These are phyloP conservation scores for Prietella phreatophila DNA, from an alignment of 2,113 vertebrate species.

Conservation along the genomic window DNA sequence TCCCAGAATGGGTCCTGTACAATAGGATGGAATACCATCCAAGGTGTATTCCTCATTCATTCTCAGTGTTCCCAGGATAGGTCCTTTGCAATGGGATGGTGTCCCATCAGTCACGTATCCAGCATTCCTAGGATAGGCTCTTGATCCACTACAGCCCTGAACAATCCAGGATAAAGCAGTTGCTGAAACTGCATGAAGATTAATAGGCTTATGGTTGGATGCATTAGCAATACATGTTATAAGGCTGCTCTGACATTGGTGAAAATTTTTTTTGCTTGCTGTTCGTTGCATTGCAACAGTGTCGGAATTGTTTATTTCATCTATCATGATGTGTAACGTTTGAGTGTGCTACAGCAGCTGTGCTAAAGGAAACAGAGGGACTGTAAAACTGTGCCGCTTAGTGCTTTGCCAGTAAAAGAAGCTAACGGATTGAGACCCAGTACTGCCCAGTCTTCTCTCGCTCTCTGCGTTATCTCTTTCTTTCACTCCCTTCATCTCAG, in stretches of 20 bases:
- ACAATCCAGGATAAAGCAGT: background rate
- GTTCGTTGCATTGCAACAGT: background rate
- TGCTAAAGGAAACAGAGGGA: background rate
- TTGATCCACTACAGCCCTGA: background rate
- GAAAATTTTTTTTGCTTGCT: background rate
- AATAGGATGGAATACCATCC: background rate
- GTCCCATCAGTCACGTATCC: background rate
- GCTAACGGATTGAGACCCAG: background rate
- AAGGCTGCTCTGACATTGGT: constrained; percentile 17
- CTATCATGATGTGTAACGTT: background rate
- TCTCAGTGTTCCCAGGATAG: background rate
- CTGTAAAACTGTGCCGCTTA: background rate
- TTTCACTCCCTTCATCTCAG: too few species aligned
- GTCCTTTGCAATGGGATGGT: background rate
- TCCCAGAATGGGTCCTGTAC: background rate
- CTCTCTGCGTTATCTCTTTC: too few species aligned
- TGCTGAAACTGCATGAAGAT: constrained; percentile 20
- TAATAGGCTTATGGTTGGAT: constrained; percentile 53
- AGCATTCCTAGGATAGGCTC: background rate
- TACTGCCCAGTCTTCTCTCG: background rate
- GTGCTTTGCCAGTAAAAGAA: background rate
- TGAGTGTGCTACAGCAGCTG: constrained; percentile 4
- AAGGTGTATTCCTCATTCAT: background rate
- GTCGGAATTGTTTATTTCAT: constrained; percentile 15
- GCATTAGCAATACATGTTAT: constrained; percentile 9